Conservation (phyloP, 2,888 invertebrate genomes). For the Drepana falcataria region DNA sequence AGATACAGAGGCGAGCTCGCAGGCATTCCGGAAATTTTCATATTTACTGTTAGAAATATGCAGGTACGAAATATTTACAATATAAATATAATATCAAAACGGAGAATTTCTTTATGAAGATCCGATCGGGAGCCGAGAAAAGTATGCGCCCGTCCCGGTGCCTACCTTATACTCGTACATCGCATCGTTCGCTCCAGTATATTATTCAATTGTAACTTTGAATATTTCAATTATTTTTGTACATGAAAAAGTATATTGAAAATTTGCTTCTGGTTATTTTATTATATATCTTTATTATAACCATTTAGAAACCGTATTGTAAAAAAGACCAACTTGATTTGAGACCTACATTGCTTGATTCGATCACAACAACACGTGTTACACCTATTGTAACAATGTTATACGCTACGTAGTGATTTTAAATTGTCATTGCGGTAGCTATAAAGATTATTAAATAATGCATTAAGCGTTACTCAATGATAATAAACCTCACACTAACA, state of each 20-base stretch:
- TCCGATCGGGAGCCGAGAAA: slow-evolving; percentile 70
- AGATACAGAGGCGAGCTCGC: slow-evolving; percentile 59
- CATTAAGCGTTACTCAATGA: slow-evolving; percentile 21
- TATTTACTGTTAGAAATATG: slow-evolving; percentile 79
- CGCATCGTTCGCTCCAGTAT: slow-evolving; percentile 22
- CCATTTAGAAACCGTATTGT: too few relatives aligned
- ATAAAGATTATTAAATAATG: neutral
- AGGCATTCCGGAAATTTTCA: slow-evolving; percentile 77
- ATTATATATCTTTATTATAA: too few relatives aligned
- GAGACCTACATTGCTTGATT: too few relatives aligned
- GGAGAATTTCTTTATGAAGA: slow-evolving; percentile 79
- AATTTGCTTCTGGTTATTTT: too few relatives aligned
- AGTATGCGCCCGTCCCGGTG: slow-evolving; percentile 54
- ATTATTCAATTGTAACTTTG: neutral
- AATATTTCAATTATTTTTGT: neutral
- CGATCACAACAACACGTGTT: too few relatives aligned
- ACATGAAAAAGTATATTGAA: too few relatives aligned
- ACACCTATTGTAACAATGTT: too few relatives aligned
- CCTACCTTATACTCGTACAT: slow-evolving; percentile 46
- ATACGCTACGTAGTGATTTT: too few relatives aligned
- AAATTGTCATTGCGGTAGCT: too few relatives aligned
- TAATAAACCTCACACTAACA: slow-evolving; percentile 20
- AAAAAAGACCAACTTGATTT: too few relatives aligned
- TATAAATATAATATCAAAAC: slow-evolving; percentile 80
- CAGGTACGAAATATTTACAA: slow-evolving; percentile 77